Evolutionary conservation across 2,888 invertebrate species (phyloP), one percentile per base, ranked within the genome.

Genomic region (Nemotelus pantherinus): DNA sequence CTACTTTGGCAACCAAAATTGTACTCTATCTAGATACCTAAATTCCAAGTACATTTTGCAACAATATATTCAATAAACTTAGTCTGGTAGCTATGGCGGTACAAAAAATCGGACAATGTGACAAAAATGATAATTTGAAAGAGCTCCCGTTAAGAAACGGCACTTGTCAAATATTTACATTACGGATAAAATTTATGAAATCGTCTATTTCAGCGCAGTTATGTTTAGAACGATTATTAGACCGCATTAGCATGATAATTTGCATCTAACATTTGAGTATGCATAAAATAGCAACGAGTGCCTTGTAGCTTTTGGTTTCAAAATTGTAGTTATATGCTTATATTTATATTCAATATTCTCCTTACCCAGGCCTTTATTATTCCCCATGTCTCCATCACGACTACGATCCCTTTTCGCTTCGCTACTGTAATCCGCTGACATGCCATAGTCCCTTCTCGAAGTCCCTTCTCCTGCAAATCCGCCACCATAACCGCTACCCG

Each of bases 391-490:
- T 43, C 44, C 47, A 10, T 7, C 57, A n/a, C 43, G 55, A 43
- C 74, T 44, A 9, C 63, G 47, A 9, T 63, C n/a, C 10, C 6
- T 9, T 9, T 41, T 74, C 63, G 48, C 6, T 7, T 74, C 74
- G 45, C 7, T 47, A n/a, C 55, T 41, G 44, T 41, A 43, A 25
- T 74, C 74, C 39, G 74, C 5, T 9, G 63, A 60, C 6, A 63
- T 39, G 4, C 63, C 74, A 50, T 25, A 74, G 7, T 60, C 60
- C 10, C 63, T 60, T 25, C 41, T 43, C 3, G 71, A 72, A 41
- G 47, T 60, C 41, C 74, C 74, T 41, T 74, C 74, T 3, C 74
- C 74, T 39, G 60, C 47, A 0, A 63, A 50, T n/a, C 48, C 60
- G 3, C 39, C 50, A 2, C 41, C 5, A 10, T 39, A 45, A 45